Percentiles rank a stretch among this genome's conserved stretches.
Evolutionary conservation across 2,113 vertebrate genomes (phyloP).

Genomic region (Melanerpes aurifrons): DNA sequence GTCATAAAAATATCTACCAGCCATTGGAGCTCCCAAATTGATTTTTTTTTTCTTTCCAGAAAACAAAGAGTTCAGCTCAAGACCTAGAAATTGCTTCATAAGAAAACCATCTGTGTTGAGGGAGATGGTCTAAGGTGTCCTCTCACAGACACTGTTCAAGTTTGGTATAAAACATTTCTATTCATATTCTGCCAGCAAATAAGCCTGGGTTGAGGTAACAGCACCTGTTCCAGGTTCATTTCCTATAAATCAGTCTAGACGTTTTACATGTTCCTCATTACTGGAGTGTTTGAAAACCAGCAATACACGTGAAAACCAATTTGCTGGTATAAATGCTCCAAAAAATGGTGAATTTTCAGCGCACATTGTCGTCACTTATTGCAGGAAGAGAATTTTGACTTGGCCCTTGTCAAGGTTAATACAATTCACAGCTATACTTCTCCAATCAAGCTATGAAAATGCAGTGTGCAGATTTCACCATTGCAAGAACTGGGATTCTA

Average conservation of each 20-base stretch:
- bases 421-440: neutral
- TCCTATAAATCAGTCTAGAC: conserved; percentile 44
- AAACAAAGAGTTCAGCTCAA: conserved; percentile 59
- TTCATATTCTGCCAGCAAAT: conserved; percentile 26
- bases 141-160: neutral
- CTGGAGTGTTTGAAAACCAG: neutral
- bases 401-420: conserved; percentile 37
- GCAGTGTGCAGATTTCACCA: neutral
- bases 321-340: conserved; percentile 37
- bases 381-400: conserved; percentile 42
- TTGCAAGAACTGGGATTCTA: neutral
- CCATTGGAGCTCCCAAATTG: conserved; percentile 9
- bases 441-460: neutral
- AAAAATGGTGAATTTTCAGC: conserved; percentile 29
- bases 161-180: neutral
- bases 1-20: conserved; percentile 54
- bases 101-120: conserved; percentile 56
- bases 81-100: conserved; percentile 68
- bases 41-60: conserved; percentile 51
- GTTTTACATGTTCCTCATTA: conserved; percentile 50
- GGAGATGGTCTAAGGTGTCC: conserved; percentile 10
- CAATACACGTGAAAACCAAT: conserved; percentile 47
- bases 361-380: conserved; percentile 25
- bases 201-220: neutral
- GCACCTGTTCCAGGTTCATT: conserved; percentile 8